phyloP scores from a whole-genome alignment of 2,888 invertebrate species.

The Penaeus monodon region DNA sequence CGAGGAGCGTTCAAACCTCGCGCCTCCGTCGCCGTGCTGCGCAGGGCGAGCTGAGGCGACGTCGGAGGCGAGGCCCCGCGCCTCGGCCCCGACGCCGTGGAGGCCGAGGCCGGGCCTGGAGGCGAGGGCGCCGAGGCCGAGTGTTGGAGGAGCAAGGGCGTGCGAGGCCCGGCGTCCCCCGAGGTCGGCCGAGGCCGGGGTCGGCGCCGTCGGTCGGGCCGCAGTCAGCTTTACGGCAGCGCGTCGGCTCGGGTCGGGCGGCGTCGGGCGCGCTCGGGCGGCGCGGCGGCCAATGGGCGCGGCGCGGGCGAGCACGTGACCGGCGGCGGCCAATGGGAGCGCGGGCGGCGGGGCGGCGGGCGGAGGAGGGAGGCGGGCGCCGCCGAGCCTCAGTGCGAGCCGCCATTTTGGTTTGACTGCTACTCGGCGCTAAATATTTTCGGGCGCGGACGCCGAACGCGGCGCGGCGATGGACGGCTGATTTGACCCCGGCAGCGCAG shows the following conservation, averaged over 20 bases:
- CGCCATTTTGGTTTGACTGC: conserved; percentile 83
- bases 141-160: background rate
- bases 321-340: conserved; percentile 31
- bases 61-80: too few species aligned
- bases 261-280: conserved; percentile 43
- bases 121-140: too few species aligned
- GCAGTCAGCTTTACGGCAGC: conserved; percentile 62
- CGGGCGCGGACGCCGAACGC: conserved; percentile 46
- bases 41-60: too few species aligned
- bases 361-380: conserved; percentile 89
- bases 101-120: too few species aligned
- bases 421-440: conserved; percentile 59
- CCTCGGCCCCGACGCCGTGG: too few species aligned
- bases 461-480: conserved; percentile 56
- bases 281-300: conserved; percentile 31
- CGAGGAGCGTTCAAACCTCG: too few species aligned
- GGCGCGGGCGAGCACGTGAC: conserved; percentile 42
- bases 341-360: conserved; percentile 63
- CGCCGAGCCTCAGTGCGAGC: conserved; percentile 95
- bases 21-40: too few species aligned
- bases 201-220: conserved; percentile 35
- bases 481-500: conserved; percentile 22
- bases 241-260: conserved; percentile 54
- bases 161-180: conserved; percentile 1
- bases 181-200: conserved; percentile 46